phyloP scores from a whole-genome alignment of 2,113 vertebrate genomes.

The Pterophyllum scalare region DNA sequence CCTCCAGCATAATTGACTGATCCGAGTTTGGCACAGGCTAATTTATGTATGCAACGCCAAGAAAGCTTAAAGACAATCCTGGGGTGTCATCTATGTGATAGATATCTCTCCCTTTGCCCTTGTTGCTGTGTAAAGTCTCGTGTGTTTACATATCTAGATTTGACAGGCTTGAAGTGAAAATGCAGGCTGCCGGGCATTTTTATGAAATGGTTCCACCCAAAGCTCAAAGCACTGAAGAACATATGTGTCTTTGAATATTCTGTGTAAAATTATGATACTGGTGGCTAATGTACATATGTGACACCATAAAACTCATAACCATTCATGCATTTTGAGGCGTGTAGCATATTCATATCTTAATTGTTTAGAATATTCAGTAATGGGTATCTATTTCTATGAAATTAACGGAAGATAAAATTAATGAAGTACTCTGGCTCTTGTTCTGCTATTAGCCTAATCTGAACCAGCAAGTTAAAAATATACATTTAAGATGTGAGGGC shows the following conservation, averaged over 20 bases:
- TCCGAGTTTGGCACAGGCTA: slow-evolving; percentile 68
- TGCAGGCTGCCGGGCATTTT: slow-evolving; percentile 38
- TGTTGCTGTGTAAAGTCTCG: slow-evolving; percentile 57
- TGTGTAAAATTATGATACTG: not conserved
- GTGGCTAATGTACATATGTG: slow-evolving; percentile 4
- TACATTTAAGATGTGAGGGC: not conserved
- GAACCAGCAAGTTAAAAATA: not conserved
- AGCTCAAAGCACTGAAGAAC: slow-evolving; percentile 9
- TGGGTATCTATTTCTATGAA: not conserved
- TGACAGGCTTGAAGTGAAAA: slow-evolving; percentile 52
- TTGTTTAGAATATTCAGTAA: slow-evolving; percentile 2
- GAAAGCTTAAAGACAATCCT: slow-evolving; percentile 80
- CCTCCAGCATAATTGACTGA: slow-evolving; percentile 72
- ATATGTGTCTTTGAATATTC: not conserved
- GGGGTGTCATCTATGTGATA: slow-evolving; percentile 70
- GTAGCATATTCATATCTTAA: not conserved
- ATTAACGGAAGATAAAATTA: not conserved
- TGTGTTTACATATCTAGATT: slow-evolving; percentile 64
- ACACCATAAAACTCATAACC: not conserved
- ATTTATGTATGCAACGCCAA: slow-evolving; percentile 77
- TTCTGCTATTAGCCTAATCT: not conserved
- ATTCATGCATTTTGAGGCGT: not conserved
- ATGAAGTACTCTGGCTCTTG: not conserved
- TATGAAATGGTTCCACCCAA: slow-evolving; percentile 6
- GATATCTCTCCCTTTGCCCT: slow-evolving; percentile 59